Percentiles rank a stretch among this genome's conserved stretches.
phyloP scores from a whole-genome alignment of 2,888 invertebrate species.

The Eledone cirrhosa region DNA sequence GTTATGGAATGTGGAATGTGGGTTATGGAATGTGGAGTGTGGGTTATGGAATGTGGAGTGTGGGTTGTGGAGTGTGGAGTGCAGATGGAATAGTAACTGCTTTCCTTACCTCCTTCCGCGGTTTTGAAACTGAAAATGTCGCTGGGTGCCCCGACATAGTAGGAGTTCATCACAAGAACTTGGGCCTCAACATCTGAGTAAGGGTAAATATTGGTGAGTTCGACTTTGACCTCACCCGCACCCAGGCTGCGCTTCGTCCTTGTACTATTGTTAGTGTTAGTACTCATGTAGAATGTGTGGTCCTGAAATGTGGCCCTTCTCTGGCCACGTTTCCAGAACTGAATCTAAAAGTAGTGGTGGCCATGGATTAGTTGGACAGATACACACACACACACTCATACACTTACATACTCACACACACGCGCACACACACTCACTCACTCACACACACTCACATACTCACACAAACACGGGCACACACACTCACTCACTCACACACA shows the following conservation, averaged over 20 bases:
- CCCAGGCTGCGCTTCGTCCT: not conserved
- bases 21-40: too few relatives aligned
- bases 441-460: too few relatives aligned
- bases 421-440: too few relatives aligned
- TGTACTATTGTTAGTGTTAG: not conserved
- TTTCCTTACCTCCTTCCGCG: constrained; percentile 55
- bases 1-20: too few relatives aligned
- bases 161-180: constrained; percentile 90
- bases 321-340: constrained; percentile 88
- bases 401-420: too few relatives aligned
- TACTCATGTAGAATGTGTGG: constrained; percentile 30
- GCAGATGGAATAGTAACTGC: not conserved
- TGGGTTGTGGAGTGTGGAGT: too few relatives aligned
- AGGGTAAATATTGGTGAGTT: constrained; percentile 52
- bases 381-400: too few relatives aligned
- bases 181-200: constrained; percentile 80
- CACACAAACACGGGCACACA: too few relatives aligned
- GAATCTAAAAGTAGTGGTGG: constrained; percentile 77
- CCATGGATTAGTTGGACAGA: too few relatives aligned
- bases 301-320: constrained; percentile 50
- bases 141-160: constrained; percentile 88
- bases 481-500: too few relatives aligned
- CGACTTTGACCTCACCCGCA: not conserved
- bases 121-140: constrained; percentile 73
- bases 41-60: too few relatives aligned